Conservation (phyloP, 2,113 vertebrate species). For the Otolemur garnettii region DNA sequence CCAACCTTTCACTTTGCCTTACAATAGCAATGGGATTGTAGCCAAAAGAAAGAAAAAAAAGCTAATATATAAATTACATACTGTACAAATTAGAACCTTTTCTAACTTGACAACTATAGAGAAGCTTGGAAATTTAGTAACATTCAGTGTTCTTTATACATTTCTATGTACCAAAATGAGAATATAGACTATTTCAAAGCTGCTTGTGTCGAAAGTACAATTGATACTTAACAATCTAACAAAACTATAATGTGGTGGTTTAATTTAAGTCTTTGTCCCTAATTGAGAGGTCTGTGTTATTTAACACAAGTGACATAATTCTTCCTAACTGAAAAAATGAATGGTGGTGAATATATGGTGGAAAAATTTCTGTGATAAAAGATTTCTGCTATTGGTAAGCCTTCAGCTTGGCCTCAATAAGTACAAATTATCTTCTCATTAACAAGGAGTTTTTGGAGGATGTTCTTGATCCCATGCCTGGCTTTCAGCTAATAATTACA, state of each 20-base stretch:
- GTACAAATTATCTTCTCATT: constrained; percentile 88
- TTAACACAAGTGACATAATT: constrained; percentile 35
- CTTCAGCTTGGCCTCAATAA: constrained; percentile 88
- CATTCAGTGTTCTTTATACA: constrained; percentile 8
- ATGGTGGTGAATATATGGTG: not conserved
- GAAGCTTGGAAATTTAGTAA: not conserved
- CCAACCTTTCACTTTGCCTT: not conserved
- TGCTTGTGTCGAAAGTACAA: constrained; percentile 14
- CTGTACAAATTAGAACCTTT: constrained; percentile 2
- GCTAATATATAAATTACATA: not conserved
- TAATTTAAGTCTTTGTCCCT: not conserved
- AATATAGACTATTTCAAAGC: not conserved
- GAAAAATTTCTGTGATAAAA: constrained; percentile 86
- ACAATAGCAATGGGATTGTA: not conserved
- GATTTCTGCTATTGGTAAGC: constrained; percentile 91
- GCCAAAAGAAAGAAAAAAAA: not conserved
- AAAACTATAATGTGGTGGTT: not conserved
- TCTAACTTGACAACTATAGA: not conserved
- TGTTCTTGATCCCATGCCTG: not conserved
- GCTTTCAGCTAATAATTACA: not conserved
- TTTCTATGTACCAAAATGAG: not conserved
- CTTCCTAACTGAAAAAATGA: not conserved
- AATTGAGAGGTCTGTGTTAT: not conserved
- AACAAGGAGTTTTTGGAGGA: constrained; percentile 31
- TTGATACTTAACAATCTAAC: not conserved